Conservation (phyloP, 2,888 invertebrate genomes). For the Caenorhabditis sp. region DNA sequence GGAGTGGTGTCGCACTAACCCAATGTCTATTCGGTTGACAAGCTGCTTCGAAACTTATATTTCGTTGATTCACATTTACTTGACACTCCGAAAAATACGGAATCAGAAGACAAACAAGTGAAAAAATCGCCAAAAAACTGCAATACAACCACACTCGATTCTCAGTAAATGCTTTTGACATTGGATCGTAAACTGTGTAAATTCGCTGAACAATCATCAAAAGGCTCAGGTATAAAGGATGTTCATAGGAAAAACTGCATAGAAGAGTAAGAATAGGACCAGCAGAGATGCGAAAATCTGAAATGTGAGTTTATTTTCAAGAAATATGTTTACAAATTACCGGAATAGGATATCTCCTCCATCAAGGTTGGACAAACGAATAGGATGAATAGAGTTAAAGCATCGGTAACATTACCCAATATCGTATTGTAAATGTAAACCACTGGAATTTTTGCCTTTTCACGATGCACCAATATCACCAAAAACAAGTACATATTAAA, state of each 20-base stretch:
- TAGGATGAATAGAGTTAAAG: conserved; percentile 10
- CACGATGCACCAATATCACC: conserved; percentile 5
- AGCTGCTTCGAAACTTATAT: conserved; percentile 13
- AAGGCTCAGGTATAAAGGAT: conserved; percentile 16
- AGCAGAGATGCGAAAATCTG: conserved; percentile 10
- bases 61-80: conserved; percentile 15
- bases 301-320: background rate
- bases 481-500: conserved; percentile 16
- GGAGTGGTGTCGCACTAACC: background rate
- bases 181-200: conserved; percentile 5
- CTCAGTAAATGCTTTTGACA: conserved; percentile 1
- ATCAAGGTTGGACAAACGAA: conserved; percentile 15
- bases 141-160: conserved; percentile 15
- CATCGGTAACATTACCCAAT: conserved; percentile 8
- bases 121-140: conserved; percentile 9
- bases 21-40: conserved; percentile 15
- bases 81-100: conserved; percentile 25
- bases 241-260: conserved; percentile 24
- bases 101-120: conserved; percentile 14
- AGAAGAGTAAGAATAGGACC: conserved; percentile 13
- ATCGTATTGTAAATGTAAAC: conserved; percentile 24
- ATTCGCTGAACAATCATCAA: conserved; percentile 20
- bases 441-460: conserved; percentile 18
- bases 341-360: conserved; percentile 9
- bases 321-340: conserved; percentile 1